Conservation (phyloP, 2,113 vertebrate genomes). For the Oryzias javanicus region DNA sequence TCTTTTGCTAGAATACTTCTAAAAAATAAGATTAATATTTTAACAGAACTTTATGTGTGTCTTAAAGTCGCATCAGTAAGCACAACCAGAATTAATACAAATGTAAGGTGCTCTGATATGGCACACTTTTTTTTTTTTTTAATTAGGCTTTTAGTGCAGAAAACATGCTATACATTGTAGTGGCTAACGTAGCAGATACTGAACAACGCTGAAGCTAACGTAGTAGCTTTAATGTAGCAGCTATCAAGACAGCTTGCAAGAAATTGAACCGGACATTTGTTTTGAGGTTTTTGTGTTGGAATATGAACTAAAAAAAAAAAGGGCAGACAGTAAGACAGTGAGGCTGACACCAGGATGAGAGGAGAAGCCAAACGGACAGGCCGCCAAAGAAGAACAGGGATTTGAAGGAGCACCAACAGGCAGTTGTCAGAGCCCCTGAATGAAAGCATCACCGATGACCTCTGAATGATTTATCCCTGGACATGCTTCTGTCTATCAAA, state of each 20-base stretch:
- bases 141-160: too few species aligned
- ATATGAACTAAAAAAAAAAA: background rate
- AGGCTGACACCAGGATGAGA: background rate
- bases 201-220: constrained; percentile 30
- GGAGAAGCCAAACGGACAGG: constrained; percentile 2
- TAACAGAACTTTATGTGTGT: too few species aligned
- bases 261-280: background rate
- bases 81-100: too few species aligned
- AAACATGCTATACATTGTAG: too few species aligned
- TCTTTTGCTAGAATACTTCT: too few species aligned
- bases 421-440: constrained; percentile 37
- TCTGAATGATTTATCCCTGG: constrained; percentile 67
- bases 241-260: constrained; percentile 1
- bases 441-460: constrained; percentile 64
- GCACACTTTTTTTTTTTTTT: too few species aligned
- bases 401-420: constrained; percentile 37
- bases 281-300: background rate
- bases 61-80: too few species aligned
- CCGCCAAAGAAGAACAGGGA: constrained; percentile 15
- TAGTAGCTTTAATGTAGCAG: background rate
- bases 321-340: constrained; percentile 3
- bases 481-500: constrained; percentile 64
- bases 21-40: too few species aligned
- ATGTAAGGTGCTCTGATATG: too few species aligned
- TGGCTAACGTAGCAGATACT: constrained; percentile 25